Evolutionary conservation across 2,888 invertebrate species (phyloP), one percentile per base, ranked within the genome.

Genomic region (Lithosia quadra): DNA sequence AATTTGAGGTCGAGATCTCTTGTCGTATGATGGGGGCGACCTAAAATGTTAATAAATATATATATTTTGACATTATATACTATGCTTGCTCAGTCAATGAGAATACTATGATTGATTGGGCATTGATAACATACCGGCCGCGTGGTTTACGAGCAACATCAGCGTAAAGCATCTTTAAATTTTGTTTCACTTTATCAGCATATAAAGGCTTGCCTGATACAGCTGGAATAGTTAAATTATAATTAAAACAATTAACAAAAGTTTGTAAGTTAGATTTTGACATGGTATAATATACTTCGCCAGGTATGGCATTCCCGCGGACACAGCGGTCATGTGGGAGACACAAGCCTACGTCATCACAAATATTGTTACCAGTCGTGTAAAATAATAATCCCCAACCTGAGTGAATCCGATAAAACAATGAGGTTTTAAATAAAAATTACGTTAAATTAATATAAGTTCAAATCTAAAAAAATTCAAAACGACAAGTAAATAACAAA

Each of bases 101-200:
- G 33, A 33, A 33, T 24, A 21, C 13, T 24, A 22, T 21, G 22
- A 56, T 56, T 22, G 2, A 24, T 56, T 24, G 15, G 18, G 9
- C 9, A 33, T 58, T 28, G 34, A 24, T n/a, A 22, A 69, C 75
- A 74, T 84, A 93, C 94, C 91, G 87, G 53, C 80, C 71, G 70
- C 85, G 89, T 21, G 84, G 82, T 83, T 88, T 92, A 11, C 91
- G 88, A 18, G 89, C 89, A 4, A 91, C 91, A 63, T 94, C 95
- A 2, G 95, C 90, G 76, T 94, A 95, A 15, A 90, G 80, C 67
- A 88, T 92, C 79, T 90, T 93, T 71, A 95, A 78, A 76, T 95
- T 95, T 58, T 91, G 87, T 75, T 94, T 95, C 66, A 95, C 78
- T 84, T 95, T 95, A 28, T 94, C 95, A 1, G 95, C 90, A 81